Evolutionary conservation across 1,140 invertebrate genomes (phyloP).

Genomic region (Chymomyza costata): DNA sequence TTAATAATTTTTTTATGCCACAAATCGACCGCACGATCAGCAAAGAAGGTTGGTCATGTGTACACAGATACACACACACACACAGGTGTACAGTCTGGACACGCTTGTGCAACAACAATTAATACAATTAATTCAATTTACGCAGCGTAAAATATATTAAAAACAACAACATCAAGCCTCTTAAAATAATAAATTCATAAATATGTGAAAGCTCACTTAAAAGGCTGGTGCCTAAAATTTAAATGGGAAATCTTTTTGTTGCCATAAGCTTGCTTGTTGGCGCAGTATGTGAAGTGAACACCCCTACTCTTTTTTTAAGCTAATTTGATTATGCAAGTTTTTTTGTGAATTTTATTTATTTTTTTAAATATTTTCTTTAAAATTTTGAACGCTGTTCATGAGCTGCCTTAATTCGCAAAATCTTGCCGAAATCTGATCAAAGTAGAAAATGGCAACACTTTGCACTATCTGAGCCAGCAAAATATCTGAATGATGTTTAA

Average conservation of each 20-base stretch:
- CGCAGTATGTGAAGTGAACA: too few species aligned
- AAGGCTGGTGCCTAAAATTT: conserved; percentile 31
- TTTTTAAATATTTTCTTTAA: too few species aligned
- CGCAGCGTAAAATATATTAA: conserved; percentile 32
- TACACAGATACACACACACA: conserved; percentile 14
- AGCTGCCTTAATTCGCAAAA: too few species aligned
- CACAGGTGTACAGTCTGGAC: neutral
- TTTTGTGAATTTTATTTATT: too few species aligned
- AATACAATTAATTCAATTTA: conserved; percentile 70
- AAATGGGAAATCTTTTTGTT: neutral
- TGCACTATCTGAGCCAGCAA: too few species aligned
- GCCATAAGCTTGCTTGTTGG: too few species aligned
- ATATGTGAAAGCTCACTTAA: conserved; percentile 24
- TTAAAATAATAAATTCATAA: conserved; percentile 51
- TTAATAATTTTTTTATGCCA: conserved; percentile 72
- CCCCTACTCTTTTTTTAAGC: too few species aligned
- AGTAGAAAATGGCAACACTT: too few species aligned
- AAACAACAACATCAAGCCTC: conserved; percentile 27
- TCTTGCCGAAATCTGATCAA: too few species aligned
- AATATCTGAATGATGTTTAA: too few species aligned
- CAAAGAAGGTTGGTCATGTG: conserved; percentile 17
- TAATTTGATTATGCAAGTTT: too few species aligned
- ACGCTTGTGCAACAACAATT: conserved; percentile 60
- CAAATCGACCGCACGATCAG: conserved; percentile 70
- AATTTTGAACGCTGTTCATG: too few species aligned